phyloP scores from a whole-genome alignment of 2,113 vertebrate genomes.

The Nycticryphes semicollaris region DNA sequence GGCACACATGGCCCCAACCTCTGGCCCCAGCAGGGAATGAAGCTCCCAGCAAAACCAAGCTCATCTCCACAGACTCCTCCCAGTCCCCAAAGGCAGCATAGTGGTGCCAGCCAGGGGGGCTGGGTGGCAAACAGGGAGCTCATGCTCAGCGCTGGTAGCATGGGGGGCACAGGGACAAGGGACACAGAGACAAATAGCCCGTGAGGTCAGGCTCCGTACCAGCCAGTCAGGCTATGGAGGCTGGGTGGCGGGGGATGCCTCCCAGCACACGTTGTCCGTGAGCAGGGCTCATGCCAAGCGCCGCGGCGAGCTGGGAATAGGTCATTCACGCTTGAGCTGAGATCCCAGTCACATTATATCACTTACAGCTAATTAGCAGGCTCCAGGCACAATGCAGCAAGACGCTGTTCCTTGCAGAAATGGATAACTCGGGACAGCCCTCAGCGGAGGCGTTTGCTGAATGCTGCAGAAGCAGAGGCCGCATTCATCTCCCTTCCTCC shows the following conservation, averaged over 20 bases:
- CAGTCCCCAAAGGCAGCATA: not conserved
- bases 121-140: not conserved
- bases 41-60: not conserved
- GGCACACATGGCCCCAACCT: fast-evolving
- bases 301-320: constrained; percentile 14
- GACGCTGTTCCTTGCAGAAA: constrained; percentile 12
- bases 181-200: not conserved
- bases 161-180: not conserved
- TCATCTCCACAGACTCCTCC: not conserved
- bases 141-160: not conserved
- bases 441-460: not conserved
- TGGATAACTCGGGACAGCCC: not conserved
- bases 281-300: constrained; percentile 4
- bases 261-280: not conserved
- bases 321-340: constrained; percentile 47
- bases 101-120: not conserved
- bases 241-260: not conserved
- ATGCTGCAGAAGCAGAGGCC: not conserved
- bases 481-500: not conserved
- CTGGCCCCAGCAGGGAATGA: not conserved
- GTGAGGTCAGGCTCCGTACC: not conserved
- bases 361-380: constrained; percentile 70
- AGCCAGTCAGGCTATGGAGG: not conserved
- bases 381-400: constrained; percentile 45
- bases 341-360: constrained; percentile 52